Evolutionary conservation across 2,888 invertebrate genomes (phyloP), one percentile per base, ranked within the genome.

Genomic region (Trilocha varians): DNA sequence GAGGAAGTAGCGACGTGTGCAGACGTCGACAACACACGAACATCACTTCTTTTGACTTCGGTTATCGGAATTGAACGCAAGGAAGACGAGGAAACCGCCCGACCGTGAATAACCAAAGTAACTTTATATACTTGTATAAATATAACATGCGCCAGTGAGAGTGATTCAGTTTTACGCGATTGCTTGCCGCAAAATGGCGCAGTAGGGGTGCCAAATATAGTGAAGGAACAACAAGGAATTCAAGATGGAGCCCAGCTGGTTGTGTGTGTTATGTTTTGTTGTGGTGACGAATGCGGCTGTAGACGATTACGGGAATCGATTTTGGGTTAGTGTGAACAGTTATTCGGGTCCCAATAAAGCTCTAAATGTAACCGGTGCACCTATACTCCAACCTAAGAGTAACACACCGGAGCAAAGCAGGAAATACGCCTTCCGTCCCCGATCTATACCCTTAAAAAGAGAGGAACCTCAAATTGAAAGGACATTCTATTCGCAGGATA

Each of bases 111-210:
- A 53, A 59, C 58, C 78, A 82, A 80, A 78, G 83, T 77, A 76
- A 80, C 59, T 78, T 76, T 69, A 74, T 61, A 74, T 55, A 76
- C 78, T 71, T 80, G 80, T 85, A 85, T 84, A 85, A 78, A 85
- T 84, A 83, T 78, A 79, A 70, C 78, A 73, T 58, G 65, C 57
- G 47, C 47, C 63, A 69, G 67, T 75, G 61, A 75, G 57, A 66
- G 73, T 71, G 75, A 79, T 75, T 83, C 85, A 85, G 85, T 85
- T 78, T 75, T 73, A 63, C 80, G 77, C 80, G 78, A 78, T 70
- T 78, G 74, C 76, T 83, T 73, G 82, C 59, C 60, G 75, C 76
- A 82, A 78, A 82, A 84, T 83, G 77, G 67, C 78, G 78, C 70
- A 62, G 59, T 57, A 52, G 57, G 63, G 64, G 65, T 62, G 68